Evolutionary conservation across 2,888 invertebrate genomes (phyloP).

Genomic region (Acrocyrtus sp.): DNA sequence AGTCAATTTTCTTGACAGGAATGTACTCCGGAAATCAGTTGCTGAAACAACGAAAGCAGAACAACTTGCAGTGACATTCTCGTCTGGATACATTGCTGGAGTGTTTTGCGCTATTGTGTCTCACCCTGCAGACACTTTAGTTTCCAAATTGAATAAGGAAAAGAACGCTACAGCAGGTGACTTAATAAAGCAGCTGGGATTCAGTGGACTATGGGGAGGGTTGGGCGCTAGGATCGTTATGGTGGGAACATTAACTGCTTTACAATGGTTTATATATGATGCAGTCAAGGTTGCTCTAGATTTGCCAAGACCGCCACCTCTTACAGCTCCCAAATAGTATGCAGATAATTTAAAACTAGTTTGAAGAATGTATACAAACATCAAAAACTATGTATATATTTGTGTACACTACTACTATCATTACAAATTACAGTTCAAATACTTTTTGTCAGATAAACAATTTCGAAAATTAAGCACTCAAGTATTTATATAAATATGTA

Average conservation of each 20-base stretch:
- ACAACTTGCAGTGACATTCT: conserved; percentile 94
- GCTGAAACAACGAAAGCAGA: conserved; percentile 89
- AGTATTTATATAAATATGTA: no score
- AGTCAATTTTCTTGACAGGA: conserved; percentile 66
- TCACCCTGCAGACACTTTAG: conserved; percentile 97
- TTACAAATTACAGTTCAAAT: no score
- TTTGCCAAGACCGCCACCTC: conserved; percentile 95
- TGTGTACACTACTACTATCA: no score
- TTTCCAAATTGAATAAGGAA: conserved; percentile 79
- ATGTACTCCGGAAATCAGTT: conserved; percentile 93
- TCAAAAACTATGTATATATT: no score
- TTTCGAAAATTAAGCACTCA: no score
- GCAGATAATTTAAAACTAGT: no score
- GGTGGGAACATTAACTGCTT: conserved; percentile 92
- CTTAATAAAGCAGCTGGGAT: conserved; percentile 80
- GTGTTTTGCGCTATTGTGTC: conserved; percentile 98
- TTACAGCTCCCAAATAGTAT: conserved; percentile 96
- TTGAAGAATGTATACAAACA: no score
- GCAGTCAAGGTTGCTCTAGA: conserved; percentile 84
- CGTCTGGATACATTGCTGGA: conserved; percentile 96
- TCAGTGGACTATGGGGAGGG: conserved; percentile 83
- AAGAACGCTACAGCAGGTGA: conserved; percentile 76
- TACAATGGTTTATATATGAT: conserved; percentile 94
- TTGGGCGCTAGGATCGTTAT: conserved; percentile 86
- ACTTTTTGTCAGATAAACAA: no score